Conservation (phyloP, 2,888 invertebrate genomes). For the Palloptera scutellata region DNA sequence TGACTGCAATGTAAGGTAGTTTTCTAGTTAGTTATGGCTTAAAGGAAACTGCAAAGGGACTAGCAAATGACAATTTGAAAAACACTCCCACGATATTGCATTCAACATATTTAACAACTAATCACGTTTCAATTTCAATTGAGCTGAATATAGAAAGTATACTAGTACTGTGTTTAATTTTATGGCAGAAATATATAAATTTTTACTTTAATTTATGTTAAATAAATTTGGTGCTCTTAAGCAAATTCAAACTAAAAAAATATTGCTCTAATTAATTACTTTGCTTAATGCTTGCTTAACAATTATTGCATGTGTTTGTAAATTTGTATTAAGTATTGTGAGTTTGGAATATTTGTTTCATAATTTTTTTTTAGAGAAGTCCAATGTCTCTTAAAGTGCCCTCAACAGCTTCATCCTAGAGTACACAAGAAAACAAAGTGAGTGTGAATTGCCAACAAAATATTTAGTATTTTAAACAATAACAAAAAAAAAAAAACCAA, state of each 20-base stretch:
- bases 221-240: not conserved
- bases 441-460: conserved; percentile 31
- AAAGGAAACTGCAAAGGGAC: no score
- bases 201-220: no score
- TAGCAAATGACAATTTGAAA: no score
- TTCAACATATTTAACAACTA: no score
- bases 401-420: conserved; percentile 92
- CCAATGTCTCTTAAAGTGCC: conserved; percentile 94
- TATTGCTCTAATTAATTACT: conserved; percentile 7
- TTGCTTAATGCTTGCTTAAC: not conserved
- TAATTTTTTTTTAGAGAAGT: conserved; percentile 72
- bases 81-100: no score
- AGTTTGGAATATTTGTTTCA: not conserved
- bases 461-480: conserved; percentile 4
- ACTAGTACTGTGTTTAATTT: no score
- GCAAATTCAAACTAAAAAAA: conserved; percentile 7
- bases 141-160: no score
- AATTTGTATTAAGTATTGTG: conserved; percentile 1
- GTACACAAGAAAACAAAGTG: conserved; percentile 51
- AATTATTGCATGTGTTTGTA: conserved; percentile 7
- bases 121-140: no score
- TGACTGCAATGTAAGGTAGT: no score
- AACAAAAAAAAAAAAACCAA: conserved; percentile 12
- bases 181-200: no score
- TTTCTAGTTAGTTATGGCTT: no score